Percentiles rank a stretch among this genome's conserved stretches.
phyloP scores from a whole-genome alignment of 2,113 vertebrate genomes.

The Sigmodon hispidus region DNA sequence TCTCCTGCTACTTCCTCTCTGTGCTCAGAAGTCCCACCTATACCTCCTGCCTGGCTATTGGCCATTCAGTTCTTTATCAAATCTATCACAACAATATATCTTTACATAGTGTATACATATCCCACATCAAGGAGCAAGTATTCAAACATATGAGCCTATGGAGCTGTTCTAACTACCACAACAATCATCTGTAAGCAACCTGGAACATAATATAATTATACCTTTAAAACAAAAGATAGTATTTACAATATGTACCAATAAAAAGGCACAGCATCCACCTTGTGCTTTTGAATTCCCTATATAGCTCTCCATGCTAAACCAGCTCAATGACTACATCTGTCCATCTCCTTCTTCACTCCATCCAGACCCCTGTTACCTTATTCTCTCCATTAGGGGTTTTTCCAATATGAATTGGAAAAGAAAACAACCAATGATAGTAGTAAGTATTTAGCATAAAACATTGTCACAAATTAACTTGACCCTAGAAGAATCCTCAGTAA shows the following conservation, averaged over 20 bases:
- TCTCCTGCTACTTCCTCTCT: too few relatives aligned
- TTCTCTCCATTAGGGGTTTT: background rate
- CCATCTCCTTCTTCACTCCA: background rate
- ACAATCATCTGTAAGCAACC: background rate
- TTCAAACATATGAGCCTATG: background rate
- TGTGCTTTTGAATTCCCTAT: background rate
- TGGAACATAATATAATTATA: background rate
- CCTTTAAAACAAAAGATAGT: background rate
- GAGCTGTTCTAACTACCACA: background rate
- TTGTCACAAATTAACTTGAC: background rate
- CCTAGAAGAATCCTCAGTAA: background rate
- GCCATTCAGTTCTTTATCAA: too few relatives aligned
- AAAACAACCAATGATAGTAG: background rate
- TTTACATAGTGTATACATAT: too few relatives aligned
- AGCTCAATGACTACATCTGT: background rate
- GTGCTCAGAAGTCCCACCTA: too few relatives aligned
- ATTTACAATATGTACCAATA: background rate
- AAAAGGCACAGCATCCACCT: background rate
- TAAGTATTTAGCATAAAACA: background rate
- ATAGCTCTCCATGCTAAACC: background rate
- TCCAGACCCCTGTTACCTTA: too few relatives aligned
- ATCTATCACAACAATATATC: too few relatives aligned
- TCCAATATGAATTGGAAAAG: background rate
- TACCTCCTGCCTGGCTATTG: too few relatives aligned
- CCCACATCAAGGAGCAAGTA: background rate